Percentiles rank a stretch among this genome's conserved stretches.
Evolutionary conservation across 2,888 invertebrate species (phyloP).

Genomic region (Drosophila rubida): DNA sequence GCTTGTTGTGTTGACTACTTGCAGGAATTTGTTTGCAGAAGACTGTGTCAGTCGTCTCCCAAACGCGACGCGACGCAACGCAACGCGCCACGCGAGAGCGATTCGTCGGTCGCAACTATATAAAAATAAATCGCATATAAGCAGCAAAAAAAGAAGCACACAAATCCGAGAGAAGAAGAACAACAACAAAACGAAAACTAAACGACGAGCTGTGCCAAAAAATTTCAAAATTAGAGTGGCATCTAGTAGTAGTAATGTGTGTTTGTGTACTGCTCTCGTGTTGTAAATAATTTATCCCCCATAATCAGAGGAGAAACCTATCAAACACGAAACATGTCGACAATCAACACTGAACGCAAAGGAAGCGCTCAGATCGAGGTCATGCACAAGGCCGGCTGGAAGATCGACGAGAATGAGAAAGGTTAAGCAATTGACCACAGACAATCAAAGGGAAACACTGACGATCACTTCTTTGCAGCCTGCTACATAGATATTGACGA

Average conservation of each 20-base stretch:
- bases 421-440: too few species aligned
- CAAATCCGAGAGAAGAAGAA: slow-evolving; percentile 25
- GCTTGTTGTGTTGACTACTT: slow-evolving; percentile 48
- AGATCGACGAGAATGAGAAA: slow-evolving; percentile 81
- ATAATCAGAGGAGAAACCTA: slow-evolving; percentile 19
- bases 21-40: slow-evolving; percentile 52
- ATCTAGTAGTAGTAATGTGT: slow-evolving; percentile 43
- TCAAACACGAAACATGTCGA: slow-evolving; percentile 45
- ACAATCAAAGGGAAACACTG: background rate
- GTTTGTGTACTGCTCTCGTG: slow-evolving; percentile 8
- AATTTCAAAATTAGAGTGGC: slow-evolving; percentile 77
- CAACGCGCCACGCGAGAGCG: slow-evolving; percentile 39
- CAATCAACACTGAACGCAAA: slow-evolving; percentile 48
- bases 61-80: slow-evolving; percentile 66
- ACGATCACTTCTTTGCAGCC: slow-evolving; percentile 77
- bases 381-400: slow-evolving; percentile 83
- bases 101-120: slow-evolving; percentile 36
- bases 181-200: slow-evolving; percentile 34
- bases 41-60: slow-evolving; percentile 63
- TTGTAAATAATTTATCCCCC: slow-evolving; percentile 60
- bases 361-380: slow-evolving; percentile 58
- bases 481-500: slow-evolving; percentile 86
- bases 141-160: slow-evolving; percentile 14
- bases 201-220: slow-evolving; percentile 69
- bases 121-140: slow-evolving; percentile 56